A percentile compares a stretch with the other conserved stretches of the same genome.
phyloP scores from a whole-genome alignment of 2,113 vertebrate genomes.

The Tretioscincus oriximinensis region DNA sequence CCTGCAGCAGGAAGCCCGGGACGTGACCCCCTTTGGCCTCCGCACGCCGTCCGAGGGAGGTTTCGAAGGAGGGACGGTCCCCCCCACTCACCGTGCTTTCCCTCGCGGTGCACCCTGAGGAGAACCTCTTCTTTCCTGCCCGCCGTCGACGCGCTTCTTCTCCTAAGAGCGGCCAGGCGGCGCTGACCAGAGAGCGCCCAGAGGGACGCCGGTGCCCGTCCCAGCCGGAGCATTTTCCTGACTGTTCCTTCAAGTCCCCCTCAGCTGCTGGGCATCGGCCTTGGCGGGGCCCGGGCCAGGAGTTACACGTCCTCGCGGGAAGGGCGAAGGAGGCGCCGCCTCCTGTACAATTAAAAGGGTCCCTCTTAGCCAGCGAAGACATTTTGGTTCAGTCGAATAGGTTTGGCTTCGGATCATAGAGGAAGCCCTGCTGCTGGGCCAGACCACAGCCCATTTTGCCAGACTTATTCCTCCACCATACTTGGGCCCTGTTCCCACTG shows the following conservation, averaged over 20 bases:
- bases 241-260: too few relatives aligned
- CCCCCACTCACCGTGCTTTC: conserved; percentile 48
- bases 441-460: too few relatives aligned
- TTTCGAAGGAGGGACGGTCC: too few relatives aligned
- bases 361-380: neutral
- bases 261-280: too few relatives aligned
- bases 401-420: too few relatives aligned
- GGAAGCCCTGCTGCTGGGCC: too few relatives aligned
- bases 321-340: neutral
- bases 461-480: too few relatives aligned
- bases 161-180: accelerated
- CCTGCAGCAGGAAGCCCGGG: neutral
- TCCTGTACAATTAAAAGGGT: neutral
- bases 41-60: too few relatives aligned
- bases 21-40: too few relatives aligned
- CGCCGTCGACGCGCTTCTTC: neutral
- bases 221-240: neutral
- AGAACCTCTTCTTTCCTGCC: conserved; percentile 35
- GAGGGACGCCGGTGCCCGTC: neutral
- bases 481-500: too few relatives aligned
- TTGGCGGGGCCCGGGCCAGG: too few relatives aligned
- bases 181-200: neutral
- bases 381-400: too few relatives aligned
- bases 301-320: neutral
- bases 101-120: conserved; percentile 27